Percentiles rank a stretch among this genome's conserved stretches.
Evolutionary conservation across 2,113 vertebrate species (phyloP).

Genomic region (Centrocercus urophasianus): DNA sequence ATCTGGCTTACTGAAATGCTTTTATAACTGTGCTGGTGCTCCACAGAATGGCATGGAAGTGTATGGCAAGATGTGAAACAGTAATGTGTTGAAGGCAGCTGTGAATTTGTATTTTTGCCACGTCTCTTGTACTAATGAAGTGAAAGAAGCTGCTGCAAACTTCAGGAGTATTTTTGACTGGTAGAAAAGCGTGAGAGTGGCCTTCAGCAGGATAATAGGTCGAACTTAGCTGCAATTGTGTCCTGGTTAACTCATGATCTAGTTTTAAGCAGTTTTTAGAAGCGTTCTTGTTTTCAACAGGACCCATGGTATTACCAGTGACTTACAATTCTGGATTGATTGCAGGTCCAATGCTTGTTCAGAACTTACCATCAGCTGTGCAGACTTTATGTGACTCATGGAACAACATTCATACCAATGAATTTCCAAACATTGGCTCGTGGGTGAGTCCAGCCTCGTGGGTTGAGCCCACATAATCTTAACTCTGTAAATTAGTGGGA

Average conservation of each 20-base stretch:
- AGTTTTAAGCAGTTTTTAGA: neutral
- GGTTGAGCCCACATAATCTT: neutral
- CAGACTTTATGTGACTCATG: conserved; percentile 94
- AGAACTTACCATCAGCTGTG: conserved; percentile 91
- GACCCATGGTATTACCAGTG: neutral
- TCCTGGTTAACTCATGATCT: neutral
- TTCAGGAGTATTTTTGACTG: neutral
- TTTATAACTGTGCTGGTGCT: neutral
- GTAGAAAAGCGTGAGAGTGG: neutral
- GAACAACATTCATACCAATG: conserved; percentile 96
- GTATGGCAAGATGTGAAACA: neutral
- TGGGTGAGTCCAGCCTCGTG: conserved; percentile 84
- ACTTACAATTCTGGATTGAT: neutral
- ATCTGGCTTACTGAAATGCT: neutral
- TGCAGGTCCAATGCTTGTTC: conserved; percentile 88
- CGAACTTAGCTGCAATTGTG: neutral
- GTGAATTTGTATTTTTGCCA: neutral
- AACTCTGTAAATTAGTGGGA: neutral
- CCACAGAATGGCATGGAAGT: neutral
- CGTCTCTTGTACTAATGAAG: neutral
- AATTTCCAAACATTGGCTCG: conserved; percentile 97
- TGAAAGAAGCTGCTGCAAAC: neutral
- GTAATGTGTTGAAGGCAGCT: neutral
- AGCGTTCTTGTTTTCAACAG: neutral
- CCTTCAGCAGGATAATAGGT: neutral